Evolutionary conservation across 2,888 invertebrate genomes (phyloP), one percentile per base, ranked within the genome.

Genomic region (Muschampia plurimacula): DNA sequence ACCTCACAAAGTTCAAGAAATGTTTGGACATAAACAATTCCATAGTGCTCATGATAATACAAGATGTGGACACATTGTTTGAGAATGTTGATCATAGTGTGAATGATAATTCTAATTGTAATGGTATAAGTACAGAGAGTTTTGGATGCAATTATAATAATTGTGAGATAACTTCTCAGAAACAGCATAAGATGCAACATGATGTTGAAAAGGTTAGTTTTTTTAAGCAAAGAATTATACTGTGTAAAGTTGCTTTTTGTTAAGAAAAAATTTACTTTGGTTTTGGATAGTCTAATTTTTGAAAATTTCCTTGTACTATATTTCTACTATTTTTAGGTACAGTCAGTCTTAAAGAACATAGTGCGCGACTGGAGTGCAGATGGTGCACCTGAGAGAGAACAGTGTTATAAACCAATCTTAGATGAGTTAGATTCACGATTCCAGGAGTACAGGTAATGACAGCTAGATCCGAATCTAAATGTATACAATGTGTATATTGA

Each of bases 331-430:
- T 77, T 77, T 0, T 87, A 99, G 95, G 98, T 99, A 49, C 98
- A 98, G 87, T 97, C 98, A 22, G 98, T 99, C 2, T 92, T 99
- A 78, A 99, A 99, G 87, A 99, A 99, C 88, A 96, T 99, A 82
- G 98, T 98, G n/a, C 95, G 99, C 0, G 99, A 99, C 86, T 99
- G 99, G 99, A 98, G 98, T 82, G 93, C 94, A 0, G 96, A 97
- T 77, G 99, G 99, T 0, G 96, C 96, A 0, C 93, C 95, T 4
- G 99, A 99, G 89, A 92, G 99, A 41, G 95, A 96, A 55, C 96
- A 97, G 70, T 99, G 98, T 82, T 99, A 99, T 87, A 95, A 96
- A 77, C 99, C 98, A 0, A 98, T 99, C 63, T 95, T 99, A 15
- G 96, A 97, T 62, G 98, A 98, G 88, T 96, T 99, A 67, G 95